phyloP scores from a whole-genome alignment of 2,797 vertebrate species.

The Todus mexicanus region DNA sequence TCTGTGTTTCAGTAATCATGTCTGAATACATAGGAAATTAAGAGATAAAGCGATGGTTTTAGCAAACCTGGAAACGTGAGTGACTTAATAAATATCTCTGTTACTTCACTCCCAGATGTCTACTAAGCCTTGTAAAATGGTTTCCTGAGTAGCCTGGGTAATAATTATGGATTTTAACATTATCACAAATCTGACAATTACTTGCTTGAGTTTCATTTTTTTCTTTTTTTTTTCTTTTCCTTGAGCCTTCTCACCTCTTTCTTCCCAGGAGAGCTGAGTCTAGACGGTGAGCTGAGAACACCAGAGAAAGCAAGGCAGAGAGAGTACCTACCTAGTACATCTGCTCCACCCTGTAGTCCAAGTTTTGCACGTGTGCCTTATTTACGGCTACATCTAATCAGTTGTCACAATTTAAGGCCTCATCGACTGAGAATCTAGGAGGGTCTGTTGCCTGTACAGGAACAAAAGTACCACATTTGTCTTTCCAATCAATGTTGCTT shows the following conservation, averaged over 20 bases:
- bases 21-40: background rate
- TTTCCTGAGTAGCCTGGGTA: slow-evolving; percentile 31
- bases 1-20: background rate
- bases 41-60: slow-evolving; percentile 47
- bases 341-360: background rate
- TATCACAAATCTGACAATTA: slow-evolving; percentile 35
- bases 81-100: slow-evolving; percentile 35
- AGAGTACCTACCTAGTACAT: background rate
- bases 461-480: background rate
- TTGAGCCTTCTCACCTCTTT: background rate
- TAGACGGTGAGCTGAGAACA: background rate
- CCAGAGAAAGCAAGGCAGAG: background rate
- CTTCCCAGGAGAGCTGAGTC: background rate
- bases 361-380: background rate
- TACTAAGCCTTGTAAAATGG: slow-evolving; percentile 43
- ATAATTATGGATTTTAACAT: slow-evolving; percentile 25
- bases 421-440: background rate
- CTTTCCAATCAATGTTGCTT: background rate
- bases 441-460: background rate
- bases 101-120: slow-evolving; percentile 19
- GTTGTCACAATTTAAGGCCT: background rate
- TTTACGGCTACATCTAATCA: background rate
- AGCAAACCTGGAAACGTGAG: slow-evolving; percentile 37
- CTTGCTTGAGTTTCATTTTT: background rate
- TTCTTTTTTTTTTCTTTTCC: background rate